Base-by-base conservation (phyloP, 2,797 vertebrate species). In the Taeniopygia guttata region DNA sequence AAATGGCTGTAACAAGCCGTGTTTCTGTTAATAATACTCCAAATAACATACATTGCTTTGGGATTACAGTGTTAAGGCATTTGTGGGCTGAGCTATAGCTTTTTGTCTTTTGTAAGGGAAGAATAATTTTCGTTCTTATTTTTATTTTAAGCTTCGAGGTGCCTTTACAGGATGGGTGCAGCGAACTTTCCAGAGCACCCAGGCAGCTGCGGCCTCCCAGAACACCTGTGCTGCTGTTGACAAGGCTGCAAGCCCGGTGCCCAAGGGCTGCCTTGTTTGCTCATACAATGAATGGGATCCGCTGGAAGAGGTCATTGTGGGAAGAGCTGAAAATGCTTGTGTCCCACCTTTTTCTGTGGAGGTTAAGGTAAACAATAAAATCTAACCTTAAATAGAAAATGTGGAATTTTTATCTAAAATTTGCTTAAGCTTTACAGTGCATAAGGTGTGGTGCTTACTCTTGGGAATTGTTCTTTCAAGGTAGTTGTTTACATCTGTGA, bases 281-380 rank as follows among this genome's bases (percentile, higher is more conserved):
- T 99, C 99, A 9, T 98, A 99, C 98, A 99, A 99, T 51, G 99
- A 99, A 97, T 99, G 99, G 99, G 99, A 99, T 97, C 98, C 98
- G 1, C 98, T 99, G 25, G 99, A 99, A 97, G 99, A 99, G 96
- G 99, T 99, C 97, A 99, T 99, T 46, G 99, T 99, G 94, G 99
- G 99, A 62, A 98, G 99, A 92, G 99, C 99, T 14, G 99, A 99
- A 95, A 99, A 99, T 14, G 99, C 99, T 79, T 98, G 96, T 7
- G 99, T 99, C 54, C 99, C 99, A 76, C 99, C 98, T 17, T 99
- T 99, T 97, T 99, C 99, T 5, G 98, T 99, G 97, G 99, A 99
- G 98, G 99, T 99, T 95, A 99, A 99, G 98, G 99, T 99, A 98
- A 97, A 78, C 13, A 9, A 38, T 13, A 18, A 42, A 42, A 86